A percentile compares a stretch with the other conserved stretches of the same genome.
phyloP scores from a whole-genome alignment of 2,888 invertebrate genomes.

The Scelioninae gen. 2 region DNA sequence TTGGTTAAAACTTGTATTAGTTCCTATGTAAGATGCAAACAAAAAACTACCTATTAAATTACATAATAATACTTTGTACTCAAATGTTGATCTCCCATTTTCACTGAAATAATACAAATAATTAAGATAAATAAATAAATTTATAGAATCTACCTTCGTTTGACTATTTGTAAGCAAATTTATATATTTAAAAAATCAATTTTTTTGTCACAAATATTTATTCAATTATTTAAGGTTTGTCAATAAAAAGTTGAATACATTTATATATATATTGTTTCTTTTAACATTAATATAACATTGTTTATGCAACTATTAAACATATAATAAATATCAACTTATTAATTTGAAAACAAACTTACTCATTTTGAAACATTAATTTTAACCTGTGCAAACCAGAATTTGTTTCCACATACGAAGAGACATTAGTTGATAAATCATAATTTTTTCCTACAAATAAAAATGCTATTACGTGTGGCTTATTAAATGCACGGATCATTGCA shows the following conservation, averaged over 20 bases:
- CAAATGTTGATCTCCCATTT: neutral
- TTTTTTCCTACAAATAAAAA: slow-evolving; percentile 18
- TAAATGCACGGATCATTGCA: neutral
- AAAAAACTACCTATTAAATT: slow-evolving; percentile 2
- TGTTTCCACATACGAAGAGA: slow-evolving; percentile 1
- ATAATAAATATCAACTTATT: neutral
- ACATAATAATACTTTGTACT: neutral
- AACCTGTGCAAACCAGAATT: slow-evolving; percentile 20
- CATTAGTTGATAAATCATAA: slow-evolving; percentile 5
- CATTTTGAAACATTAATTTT: slow-evolving; percentile 17
- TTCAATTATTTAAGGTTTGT: no score
- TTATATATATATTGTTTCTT: no score
- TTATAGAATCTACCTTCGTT: neutral
- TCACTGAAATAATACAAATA: slow-evolving; percentile 15
- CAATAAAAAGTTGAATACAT: no score
- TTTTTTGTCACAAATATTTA: no score
- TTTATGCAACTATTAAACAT: neutral
- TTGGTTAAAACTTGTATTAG: neutral
- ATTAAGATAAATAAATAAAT: slow-evolving; percentile 3
- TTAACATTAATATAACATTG: no score
- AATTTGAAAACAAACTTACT: slow-evolving; percentile 19
- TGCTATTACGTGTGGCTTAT: slow-evolving; percentile 11
- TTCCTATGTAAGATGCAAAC: slow-evolving; percentile 3
- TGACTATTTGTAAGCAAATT: no score
- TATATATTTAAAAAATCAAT: no score